Evolutionary conservation across 2,113 vertebrate genomes (phyloP).

Genomic region (Chitala chitala): DNA sequence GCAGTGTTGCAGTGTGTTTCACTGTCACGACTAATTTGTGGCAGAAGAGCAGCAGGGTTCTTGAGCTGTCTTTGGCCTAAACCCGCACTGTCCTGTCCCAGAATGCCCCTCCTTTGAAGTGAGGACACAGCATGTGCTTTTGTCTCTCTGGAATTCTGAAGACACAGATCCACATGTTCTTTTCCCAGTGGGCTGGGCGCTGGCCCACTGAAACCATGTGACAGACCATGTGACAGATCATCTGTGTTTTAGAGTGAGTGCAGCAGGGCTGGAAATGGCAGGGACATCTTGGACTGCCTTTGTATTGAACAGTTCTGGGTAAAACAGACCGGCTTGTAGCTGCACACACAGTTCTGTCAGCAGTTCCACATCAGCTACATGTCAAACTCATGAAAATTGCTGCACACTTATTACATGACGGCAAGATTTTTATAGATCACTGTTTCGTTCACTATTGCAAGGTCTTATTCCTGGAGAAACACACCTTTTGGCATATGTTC

Average conservation of each 20-base stretch:
- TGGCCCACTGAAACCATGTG: constrained; percentile 29
- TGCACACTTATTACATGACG: too few species aligned
- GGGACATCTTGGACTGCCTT: not conserved
- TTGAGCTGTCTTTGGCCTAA: constrained; percentile 37
- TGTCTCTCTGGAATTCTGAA: constrained; percentile 37
- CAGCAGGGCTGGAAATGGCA: not conserved
- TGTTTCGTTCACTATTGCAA: too few species aligned
- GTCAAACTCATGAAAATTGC: too few species aligned
- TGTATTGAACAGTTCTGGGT: too few species aligned
- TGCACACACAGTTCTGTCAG: too few species aligned
- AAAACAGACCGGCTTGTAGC: too few species aligned
- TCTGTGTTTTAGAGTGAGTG: not conserved
- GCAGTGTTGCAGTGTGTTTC: not conserved
- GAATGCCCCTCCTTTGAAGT: constrained; percentile 39
- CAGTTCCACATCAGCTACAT: too few species aligned
- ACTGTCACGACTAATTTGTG: constrained; percentile 11
- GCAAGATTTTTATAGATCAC: too few species aligned
- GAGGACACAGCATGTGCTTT: constrained; percentile 43
- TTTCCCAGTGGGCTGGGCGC: constrained; percentile 36
- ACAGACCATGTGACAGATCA: too few species aligned
- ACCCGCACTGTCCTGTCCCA: constrained; percentile 39
- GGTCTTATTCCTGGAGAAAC: too few species aligned
- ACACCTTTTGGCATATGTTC: too few species aligned
- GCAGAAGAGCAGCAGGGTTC: constrained; percentile 24
- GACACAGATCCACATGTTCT: constrained; percentile 36